Percentiles rank a stretch among this genome's conserved stretches.
These are phyloP conservation scores for Oryzias woworae DNA, from an alignment of 2,113 vertebrate genomes.

Conservation along the genomic window DNA sequence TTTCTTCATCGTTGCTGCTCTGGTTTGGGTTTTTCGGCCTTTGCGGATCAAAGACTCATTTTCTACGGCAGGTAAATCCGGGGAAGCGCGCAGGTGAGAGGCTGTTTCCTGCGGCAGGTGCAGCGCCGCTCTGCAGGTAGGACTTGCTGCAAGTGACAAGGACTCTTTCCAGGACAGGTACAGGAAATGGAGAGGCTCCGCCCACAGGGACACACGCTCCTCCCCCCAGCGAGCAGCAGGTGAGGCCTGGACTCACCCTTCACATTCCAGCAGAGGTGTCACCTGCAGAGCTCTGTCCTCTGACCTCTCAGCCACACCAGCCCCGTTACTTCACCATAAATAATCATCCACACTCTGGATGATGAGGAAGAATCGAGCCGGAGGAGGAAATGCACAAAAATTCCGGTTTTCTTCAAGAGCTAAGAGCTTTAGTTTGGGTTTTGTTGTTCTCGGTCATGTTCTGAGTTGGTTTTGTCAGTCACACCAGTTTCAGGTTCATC, in stretches of 20 bases:
- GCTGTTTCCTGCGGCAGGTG: slow-evolving; percentile 38
- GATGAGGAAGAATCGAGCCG: too few relatives aligned
- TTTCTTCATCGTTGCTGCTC: slow-evolving; percentile 67
- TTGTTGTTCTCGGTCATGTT: too few relatives aligned
- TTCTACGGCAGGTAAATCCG: slow-evolving; percentile 30
- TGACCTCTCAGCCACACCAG: too few relatives aligned
- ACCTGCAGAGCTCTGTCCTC: background rate
- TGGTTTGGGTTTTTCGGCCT: background rate
- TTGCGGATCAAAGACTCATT: slow-evolving; percentile 37
- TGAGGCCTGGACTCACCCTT: slow-evolving; percentile 46
- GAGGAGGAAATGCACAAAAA: too few relatives aligned
- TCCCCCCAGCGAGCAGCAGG: slow-evolving; percentile 53
- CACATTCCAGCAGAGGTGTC: slow-evolving; percentile 48
- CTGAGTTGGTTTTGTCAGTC: too few relatives aligned
- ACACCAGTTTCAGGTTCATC: too few relatives aligned
- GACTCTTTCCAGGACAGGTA: slow-evolving; percentile 10
- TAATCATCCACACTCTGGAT: too few relatives aligned
- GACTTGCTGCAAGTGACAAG: slow-evolving; percentile 8
- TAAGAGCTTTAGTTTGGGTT: too few relatives aligned
- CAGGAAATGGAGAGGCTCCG: slow-evolving; percentile 64
- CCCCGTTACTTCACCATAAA: too few relatives aligned
- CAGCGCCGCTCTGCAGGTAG: background rate
- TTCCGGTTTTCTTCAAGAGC: too few relatives aligned
- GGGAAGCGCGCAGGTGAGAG: slow-evolving; percentile 7
- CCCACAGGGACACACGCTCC: slow-evolving; percentile 33